phyloP scores from a whole-genome alignment of 1,140 invertebrate genomes.

The Nylanderia fulva region DNA sequence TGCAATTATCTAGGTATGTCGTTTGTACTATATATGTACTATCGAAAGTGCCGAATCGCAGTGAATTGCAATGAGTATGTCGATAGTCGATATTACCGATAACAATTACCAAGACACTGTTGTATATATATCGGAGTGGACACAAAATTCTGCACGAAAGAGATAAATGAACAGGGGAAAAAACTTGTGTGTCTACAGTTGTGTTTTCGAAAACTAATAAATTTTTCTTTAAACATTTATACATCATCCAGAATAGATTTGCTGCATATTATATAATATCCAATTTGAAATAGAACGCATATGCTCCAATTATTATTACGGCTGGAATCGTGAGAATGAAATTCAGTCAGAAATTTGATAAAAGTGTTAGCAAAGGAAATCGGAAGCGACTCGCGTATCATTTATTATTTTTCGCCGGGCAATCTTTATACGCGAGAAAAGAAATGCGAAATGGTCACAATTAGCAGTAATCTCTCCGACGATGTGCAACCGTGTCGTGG shows the following conservation, averaged over 20 bases:
- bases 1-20: slow-evolving; percentile 58
- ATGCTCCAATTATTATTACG: not conserved
- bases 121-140: not conserved
- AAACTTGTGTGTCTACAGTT: not conserved
- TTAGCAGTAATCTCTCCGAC: too few species aligned
- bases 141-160: not conserved
- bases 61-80: not conserved
- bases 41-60: slow-evolving; percentile 28
- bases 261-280: too few species aligned
- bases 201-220: not conserved
- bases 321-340: too few species aligned
- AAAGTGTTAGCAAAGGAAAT: not conserved
- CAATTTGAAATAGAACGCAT: not conserved
- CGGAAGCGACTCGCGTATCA: not conserved
- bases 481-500: not conserved
- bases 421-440: not conserved
- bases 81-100: slow-evolving; percentile 29
- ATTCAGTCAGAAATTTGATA: not conserved
- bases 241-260: not conserved
- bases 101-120: slow-evolving; percentile 32
- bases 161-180: not conserved
- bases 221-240: not conserved
- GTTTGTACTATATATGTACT: not conserved
- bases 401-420: slow-evolving; percentile 2
- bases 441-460: not conserved